These are phyloP conservation scores for Timandra comae DNA, from an alignment of 2,888 invertebrate genomes.

Conservation along the genomic window DNA sequence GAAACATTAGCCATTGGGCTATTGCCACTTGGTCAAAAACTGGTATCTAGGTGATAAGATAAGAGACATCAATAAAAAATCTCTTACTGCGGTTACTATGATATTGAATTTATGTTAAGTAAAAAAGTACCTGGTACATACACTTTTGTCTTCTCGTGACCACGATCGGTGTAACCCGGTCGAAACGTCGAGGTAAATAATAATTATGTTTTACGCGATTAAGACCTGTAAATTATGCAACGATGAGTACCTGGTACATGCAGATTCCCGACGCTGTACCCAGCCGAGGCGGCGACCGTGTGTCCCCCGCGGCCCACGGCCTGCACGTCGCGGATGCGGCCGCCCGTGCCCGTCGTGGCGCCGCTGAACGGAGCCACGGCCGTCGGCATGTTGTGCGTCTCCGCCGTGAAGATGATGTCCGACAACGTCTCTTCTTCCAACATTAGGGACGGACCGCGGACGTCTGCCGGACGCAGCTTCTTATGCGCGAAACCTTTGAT, in stretches of 20 bases:
- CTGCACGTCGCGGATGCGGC: constrained; percentile 95
- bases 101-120: too few relatives aligned
- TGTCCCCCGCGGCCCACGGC: constrained; percentile 95
- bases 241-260: constrained; percentile 94
- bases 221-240: too few relatives aligned
- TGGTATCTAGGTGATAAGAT: too few relatives aligned
- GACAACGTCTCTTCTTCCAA: constrained; percentile 79
- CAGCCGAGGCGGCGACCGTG: constrained; percentile 96
- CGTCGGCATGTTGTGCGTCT: constrained; percentile 99
- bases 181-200: too few relatives aligned
- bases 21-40: too few relatives aligned
- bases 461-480: constrained; percentile 80
- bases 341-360: constrained; percentile 98
- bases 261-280: constrained; percentile 96
- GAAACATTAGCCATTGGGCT: too few relatives aligned
- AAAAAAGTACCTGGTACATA: too few relatives aligned
- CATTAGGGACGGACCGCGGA: constrained; percentile 77
- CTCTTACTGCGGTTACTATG: too few relatives aligned
- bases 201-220: too few relatives aligned
- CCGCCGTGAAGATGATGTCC: constrained; percentile 97
- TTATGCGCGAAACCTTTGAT: constrained; percentile 88
- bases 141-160: too few relatives aligned
- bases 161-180: too few relatives aligned
- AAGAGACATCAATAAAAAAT: too few relatives aligned
- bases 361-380: constrained; percentile 98